Conservation (phyloP, 2,797 vertebrate genomes). For the Paramormyrops hopkinsi region DNA sequence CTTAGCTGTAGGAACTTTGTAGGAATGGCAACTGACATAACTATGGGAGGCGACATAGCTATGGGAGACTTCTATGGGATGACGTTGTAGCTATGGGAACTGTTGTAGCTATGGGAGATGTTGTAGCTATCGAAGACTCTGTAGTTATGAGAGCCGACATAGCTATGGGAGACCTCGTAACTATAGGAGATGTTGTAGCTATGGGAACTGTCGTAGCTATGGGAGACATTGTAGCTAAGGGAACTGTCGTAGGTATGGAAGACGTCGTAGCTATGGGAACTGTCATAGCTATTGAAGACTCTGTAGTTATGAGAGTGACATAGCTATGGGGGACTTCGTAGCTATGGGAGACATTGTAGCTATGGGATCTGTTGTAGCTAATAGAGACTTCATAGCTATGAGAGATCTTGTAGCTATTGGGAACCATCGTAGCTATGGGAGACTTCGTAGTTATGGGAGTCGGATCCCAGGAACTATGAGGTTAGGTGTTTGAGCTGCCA, state of each 20-base stretch:
- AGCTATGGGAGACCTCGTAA: neutral
- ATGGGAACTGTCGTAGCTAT: neutral
- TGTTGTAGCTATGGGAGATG: neutral
- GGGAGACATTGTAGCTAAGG: neutral
- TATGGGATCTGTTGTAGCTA: neutral
- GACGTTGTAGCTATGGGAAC: neutral
- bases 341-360: neutral
- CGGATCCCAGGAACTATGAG: neutral
- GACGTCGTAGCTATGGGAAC: neutral
- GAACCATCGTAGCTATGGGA: neutral
- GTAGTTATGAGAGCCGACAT: neutral
- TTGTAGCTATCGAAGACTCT: neutral
- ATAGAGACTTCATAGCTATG: neutral
- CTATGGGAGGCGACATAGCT: neutral
- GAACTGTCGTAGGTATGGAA: neutral
- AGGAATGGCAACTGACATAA: neutral
- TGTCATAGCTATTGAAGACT: neutral
- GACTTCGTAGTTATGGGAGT: neutral
- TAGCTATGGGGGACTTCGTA: neutral
- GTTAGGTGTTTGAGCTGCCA: neutral
- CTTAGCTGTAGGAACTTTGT: neutral
- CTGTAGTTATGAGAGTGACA: neutral
- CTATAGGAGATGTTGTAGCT: neutral
- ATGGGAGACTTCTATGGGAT: neutral
- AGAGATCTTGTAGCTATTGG: neutral